Evolutionary conservation across 1,140 invertebrate species (phyloP).

Genomic region (Drosophila oshimai): DNA sequence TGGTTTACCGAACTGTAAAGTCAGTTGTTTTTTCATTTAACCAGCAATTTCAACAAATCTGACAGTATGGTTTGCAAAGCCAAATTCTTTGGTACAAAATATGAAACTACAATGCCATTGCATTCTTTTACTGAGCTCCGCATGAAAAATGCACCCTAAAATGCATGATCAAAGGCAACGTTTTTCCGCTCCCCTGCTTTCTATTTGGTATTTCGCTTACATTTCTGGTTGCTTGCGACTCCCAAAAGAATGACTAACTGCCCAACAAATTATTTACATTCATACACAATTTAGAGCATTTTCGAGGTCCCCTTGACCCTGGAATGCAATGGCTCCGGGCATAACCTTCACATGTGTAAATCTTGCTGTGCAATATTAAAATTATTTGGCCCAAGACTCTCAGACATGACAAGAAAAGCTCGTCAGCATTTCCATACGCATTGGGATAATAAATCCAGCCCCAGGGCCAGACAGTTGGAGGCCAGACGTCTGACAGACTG

Average conservation of each 20-base stretch:
- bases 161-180: slow-evolving; percentile 10
- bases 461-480: slow-evolving; percentile 18
- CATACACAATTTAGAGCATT: slow-evolving; percentile 12
- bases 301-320: slow-evolving; percentile 11
- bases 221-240: neutral
- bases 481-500: slow-evolving; percentile 28
- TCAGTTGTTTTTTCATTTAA: neutral
- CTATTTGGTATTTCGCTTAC: slow-evolving; percentile 22
- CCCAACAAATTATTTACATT: slow-evolving; percentile 28
- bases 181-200: neutral
- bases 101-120: neutral
- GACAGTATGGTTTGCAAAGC: neutral
- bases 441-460: slow-evolving; percentile 33
- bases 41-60: neutral
- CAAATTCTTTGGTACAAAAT: neutral
- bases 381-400: slow-evolving; percentile 20
- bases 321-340: slow-evolving; percentile 15
- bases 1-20: neutral
- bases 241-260: neutral
- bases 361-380: slow-evolving; percentile 33
- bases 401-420: slow-evolving; percentile 10
- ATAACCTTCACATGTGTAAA: slow-evolving; percentile 12
- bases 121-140: slow-evolving; percentile 13
- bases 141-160: slow-evolving; percentile 19
- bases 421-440: slow-evolving; percentile 33